These are phyloP conservation scores for Emydoidea blandingii DNA, from an alignment of 2,797 vertebrate species.

Conservation along the genomic window DNA sequence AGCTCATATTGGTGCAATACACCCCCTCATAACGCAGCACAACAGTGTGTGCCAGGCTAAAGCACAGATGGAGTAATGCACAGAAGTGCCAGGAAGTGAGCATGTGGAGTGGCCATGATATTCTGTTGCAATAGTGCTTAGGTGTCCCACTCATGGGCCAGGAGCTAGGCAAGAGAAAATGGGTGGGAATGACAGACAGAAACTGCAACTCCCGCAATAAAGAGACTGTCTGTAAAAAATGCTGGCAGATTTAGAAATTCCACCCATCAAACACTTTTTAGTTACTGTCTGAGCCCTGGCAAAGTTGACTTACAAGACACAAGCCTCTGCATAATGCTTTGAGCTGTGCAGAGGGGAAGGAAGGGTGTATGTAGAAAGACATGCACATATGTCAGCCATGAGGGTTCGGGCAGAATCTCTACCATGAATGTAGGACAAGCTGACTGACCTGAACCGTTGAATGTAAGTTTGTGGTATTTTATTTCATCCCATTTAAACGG, in stretches of 20 bases:
- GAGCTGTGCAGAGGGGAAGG: background rate
- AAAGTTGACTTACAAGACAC: background rate
- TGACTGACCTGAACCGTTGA: background rate
- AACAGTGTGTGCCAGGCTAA: background rate
- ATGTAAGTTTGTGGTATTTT: rapidly evolving
- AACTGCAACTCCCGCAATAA: background rate
- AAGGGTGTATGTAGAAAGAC: background rate
- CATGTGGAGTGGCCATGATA: rapidly evolving
- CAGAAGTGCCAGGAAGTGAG: background rate
- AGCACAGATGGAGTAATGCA: background rate
- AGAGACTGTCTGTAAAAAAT: background rate
- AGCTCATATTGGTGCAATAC: background rate
- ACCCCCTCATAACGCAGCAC: background rate
- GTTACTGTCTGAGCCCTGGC: background rate
- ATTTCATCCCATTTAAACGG: background rate
- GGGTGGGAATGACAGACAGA: background rate
- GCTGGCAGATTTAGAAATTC: no score
- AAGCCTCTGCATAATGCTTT: background rate
- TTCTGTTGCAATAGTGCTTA: background rate
- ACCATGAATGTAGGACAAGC: background rate
- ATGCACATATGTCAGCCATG: background rate
- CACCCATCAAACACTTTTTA: background rate
- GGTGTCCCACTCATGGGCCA: background rate
- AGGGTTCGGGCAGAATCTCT: background rate
- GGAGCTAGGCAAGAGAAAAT: background rate